Conservation (phyloP, 2,113 vertebrate genomes). For the Mus pahari region DNA sequence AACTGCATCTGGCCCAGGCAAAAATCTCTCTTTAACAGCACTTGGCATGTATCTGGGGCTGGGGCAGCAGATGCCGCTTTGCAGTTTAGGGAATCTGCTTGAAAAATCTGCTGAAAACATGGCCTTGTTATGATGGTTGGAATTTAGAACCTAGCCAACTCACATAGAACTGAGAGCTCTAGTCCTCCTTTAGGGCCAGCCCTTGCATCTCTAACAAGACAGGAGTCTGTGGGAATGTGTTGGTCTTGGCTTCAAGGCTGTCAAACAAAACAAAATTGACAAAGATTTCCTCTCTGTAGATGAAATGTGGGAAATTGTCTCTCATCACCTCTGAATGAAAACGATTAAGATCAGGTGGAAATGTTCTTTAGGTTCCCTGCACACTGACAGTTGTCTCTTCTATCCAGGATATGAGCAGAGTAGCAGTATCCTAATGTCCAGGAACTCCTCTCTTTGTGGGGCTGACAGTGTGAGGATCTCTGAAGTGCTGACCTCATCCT, state of each 20-base stretch:
- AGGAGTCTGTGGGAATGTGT: background rate
- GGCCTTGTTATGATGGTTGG: background rate
- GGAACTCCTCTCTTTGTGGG: background rate
- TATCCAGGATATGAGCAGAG: background rate
- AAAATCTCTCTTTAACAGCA: conserved; percentile 60
- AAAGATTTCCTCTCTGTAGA: background rate
- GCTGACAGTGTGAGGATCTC: background rate
- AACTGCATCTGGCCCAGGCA: conserved; percentile 64
- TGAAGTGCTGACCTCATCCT: background rate
- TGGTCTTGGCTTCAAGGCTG: conserved; percentile 48
- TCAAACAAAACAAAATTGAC: conserved; percentile 45
- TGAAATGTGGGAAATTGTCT: background rate
- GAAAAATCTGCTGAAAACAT: conserved; percentile 51
- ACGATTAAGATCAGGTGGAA: conserved; percentile 6
- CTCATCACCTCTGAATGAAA: background rate
- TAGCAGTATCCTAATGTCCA: background rate
- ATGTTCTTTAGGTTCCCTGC: background rate
- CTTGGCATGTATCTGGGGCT: conserved; percentile 59
- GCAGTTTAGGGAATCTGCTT: conserved; percentile 60
- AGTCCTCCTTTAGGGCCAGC: background rate
- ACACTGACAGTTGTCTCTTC: background rate
- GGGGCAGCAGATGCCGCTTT: conserved; percentile 76
- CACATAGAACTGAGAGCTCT: conserved; percentile 64
- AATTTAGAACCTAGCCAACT: conserved; percentile 39
- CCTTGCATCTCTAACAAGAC: conserved; percentile 9